phyloP scores from a whole-genome alignment of 1,140 invertebrate genomes.

The Drosophila littoralis region DNA sequence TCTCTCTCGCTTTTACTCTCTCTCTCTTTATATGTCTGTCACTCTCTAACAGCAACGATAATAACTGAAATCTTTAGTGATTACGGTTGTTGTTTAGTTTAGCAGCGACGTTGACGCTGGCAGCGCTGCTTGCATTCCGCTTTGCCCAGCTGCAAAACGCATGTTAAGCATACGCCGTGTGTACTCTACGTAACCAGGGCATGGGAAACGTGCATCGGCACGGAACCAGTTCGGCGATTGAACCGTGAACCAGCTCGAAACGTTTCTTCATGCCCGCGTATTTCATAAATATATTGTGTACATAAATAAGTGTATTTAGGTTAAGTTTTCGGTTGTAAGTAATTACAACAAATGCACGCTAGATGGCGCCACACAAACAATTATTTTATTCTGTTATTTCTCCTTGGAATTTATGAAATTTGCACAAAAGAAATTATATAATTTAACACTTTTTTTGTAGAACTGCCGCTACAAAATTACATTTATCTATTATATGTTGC shows the following conservation, averaged over 20 bases:
- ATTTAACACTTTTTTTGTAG: constrained; percentile 17
- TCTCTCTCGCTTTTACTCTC: neutral
- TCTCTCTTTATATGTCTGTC: neutral
- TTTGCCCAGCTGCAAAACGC: constrained; percentile 61
- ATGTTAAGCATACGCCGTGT: constrained; percentile 59
- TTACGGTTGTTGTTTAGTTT: constrained; percentile 31
- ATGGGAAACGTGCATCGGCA: neutral
- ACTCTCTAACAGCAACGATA: constrained; percentile 25
- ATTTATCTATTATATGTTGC: constrained; percentile 33
- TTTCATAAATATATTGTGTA: constrained; percentile 51
- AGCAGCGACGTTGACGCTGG: constrained; percentile 21
- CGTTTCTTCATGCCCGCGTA: constrained; percentile 13
- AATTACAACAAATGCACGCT: constrained; percentile 31
- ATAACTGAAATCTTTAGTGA: constrained; percentile 10
- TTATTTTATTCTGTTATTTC: constrained; percentile 43
- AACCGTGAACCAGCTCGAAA: neutral
- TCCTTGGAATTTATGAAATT: constrained; percentile 69
- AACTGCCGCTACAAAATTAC: constrained; percentile 7
- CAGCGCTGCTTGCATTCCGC: constrained; percentile 57
- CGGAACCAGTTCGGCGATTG: constrained; percentile 17
- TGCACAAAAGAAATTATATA: constrained; percentile 43
- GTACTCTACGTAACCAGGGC: neutral
- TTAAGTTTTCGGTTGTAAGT: constrained; percentile 25
- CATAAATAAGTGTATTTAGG: constrained; percentile 62
- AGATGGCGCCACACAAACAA: constrained; percentile 48